Evolutionary conservation across 2,797 vertebrate genomes (phyloP), one percentile per base, ranked within the genome.

Genomic region (Chrysolophus pictus): DNA sequence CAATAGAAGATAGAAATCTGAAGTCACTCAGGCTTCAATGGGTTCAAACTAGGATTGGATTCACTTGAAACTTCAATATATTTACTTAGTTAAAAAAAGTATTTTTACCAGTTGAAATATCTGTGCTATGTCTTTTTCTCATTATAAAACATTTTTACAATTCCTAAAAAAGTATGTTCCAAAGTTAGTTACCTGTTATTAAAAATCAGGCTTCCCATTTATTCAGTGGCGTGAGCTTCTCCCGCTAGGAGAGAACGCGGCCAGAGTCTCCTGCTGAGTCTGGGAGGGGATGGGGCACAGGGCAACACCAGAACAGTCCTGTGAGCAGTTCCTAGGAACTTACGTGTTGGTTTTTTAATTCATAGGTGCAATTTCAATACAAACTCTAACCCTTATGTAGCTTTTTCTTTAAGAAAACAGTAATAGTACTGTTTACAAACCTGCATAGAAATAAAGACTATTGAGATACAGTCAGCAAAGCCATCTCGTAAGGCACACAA

Each of bases 401-500:
- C 93, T 88, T 95, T 84, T 92, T 97, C 96, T 97, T 93, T 94
- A 95, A 97, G 97, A 97, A 97, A 97, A 97, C 97, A 97, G 97
- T 92, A 97, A 90, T 91, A 92, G 93, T 94, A 97, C 97, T 97
- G 97, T 97, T 97, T 96, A 97, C 94, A 98, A 98, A 97, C 97
- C 98, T 98, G 98, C 98, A 98, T 98, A 98, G 98, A 98, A 98
- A 97, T 98, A 97, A 97, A 97, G 97, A 97, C 97, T 96, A 97
- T 89, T 96, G 97, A 97, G 97, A 98, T 98, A 98, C 97, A 98
- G 98, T 98, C 98, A 98, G 97, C 98, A 98, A 97, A 98, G 98
- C 98, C 98, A 97, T 98, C 97, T 97, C 94, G 75, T 98, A 98
- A 98, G 97, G 98, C 98, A 97, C 98, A 98, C 98, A 98, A 98